Base-by-base conservation (phyloP, 2,113 vertebrate species). In the Thunnus maccoyii region DNA sequence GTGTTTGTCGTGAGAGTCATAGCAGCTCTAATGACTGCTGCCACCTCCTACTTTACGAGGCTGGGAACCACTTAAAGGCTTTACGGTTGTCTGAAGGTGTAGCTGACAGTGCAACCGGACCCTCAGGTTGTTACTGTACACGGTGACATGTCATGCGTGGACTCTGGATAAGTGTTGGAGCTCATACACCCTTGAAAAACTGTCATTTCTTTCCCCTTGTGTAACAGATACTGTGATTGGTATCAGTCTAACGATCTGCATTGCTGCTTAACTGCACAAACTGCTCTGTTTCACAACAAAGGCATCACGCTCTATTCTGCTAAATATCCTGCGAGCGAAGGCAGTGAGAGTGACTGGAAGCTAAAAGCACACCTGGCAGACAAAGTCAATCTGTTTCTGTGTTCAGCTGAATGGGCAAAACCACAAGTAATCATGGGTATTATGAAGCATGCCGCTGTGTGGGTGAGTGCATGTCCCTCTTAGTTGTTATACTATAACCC, bases 371-470 rank as follows among this genome's bases (percentile, higher is more conserved):
- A 95, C 91, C 95, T 95, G 93, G 90, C 85, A 87, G 76, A 75
- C 30, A 72, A 74, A 78, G 80, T 81, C 73, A 52, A 84, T 56
- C 15, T 76, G 44, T 80, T 84, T 68, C 63, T 64, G 84, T 90
- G 77, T 62, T 80, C 58, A 90, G 84, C 72, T 86, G 86, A 92
- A 94, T 90, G 72, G 52, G 66, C 75, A 69, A 84, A 90, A 92
- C 90, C 92, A 88, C 93, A 92, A 87, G 89, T 89, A 86, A 92
- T 93, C 90, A 89, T 64, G 73, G 89, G 85, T 85, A 92, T 93
- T 88, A 90, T 88, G 86, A 57, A 83, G 87, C 73, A 88, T 56
- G 81, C 89, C 87, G 87, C 84, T 76, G 30, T 6, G 69, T 87
- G 86, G 83, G 80, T 76, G 82, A 89, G 76, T 82, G 81, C 55